These are phyloP conservation scores for Tetranychus urticae DNA, from an alignment of 1,140 invertebrate species.

Conservation along the genomic window DNA sequence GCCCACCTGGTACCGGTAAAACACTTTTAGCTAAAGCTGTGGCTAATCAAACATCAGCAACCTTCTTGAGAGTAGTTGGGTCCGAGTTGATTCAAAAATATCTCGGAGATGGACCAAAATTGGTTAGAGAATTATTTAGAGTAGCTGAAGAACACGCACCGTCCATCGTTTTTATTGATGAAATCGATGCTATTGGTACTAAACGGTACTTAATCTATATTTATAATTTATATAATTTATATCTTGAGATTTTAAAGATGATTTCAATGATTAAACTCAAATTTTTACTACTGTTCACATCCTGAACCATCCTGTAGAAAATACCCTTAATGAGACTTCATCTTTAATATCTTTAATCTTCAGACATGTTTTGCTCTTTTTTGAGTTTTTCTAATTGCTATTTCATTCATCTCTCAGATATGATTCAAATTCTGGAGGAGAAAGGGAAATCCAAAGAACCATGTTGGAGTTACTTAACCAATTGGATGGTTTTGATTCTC, in stretches of 20 bases:
- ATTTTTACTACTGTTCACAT: constrained; percentile 1
- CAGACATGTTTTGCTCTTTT: neutral
- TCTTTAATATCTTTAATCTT: neutral
- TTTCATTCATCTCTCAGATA: constrained; percentile 31
- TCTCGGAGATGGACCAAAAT: constrained; percentile 93
- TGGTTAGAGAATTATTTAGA: constrained; percentile 87
- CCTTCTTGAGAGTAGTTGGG: constrained; percentile 91
- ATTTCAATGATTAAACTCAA: neutral
- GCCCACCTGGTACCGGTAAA: constrained; percentile 89
- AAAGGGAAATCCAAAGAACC: constrained; percentile 96
- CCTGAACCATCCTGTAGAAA: neutral
- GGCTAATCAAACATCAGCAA: constrained; percentile 97
- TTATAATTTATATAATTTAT: neutral
- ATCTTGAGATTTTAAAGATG: neutral
- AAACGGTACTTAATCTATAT: constrained; percentile 35
- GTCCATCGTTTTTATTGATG: constrained; percentile 99
- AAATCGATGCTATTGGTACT: constrained; percentile 98
- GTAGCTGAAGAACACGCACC: constrained; percentile 98
- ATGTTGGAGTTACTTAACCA: constrained; percentile 99
- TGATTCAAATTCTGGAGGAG: constrained; percentile 97
- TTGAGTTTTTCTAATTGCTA: neutral
- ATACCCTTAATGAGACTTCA: neutral
- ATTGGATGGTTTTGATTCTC: constrained; percentile 90
- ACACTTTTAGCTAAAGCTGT: constrained; percentile 95
- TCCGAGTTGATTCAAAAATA: constrained; percentile 99